Evolutionary conservation across 2,888 invertebrate genomes (phyloP), one percentile per base, ranked within the genome.

Genomic region (Osedax frankpressi): DNA sequence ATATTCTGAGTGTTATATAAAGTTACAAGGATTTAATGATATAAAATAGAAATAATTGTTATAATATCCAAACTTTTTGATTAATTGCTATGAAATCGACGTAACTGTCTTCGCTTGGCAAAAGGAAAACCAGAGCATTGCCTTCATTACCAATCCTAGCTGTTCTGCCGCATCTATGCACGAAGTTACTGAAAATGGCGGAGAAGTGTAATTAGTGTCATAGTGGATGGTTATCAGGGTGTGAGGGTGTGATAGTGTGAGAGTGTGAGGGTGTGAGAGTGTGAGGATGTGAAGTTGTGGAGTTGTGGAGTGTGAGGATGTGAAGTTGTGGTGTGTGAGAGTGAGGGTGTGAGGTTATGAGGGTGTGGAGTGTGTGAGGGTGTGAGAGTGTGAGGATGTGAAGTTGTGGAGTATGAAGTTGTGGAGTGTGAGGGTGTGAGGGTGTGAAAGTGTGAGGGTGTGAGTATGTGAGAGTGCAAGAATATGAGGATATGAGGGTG

Each of bases 131-230:
- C 27, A 99, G 82, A 0, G 96, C 91, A 79, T 90, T 91, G 0
- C 98, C 98, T 29, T 88, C 86, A 28, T 90, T 89, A 0, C 95
- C 96, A 79, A 91, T 93, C 19, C 98, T 88, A 0, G 94, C 98
- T 19, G 97, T 92, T 77, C 98, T 88, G 0, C 98, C 98, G 80
- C 93, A 89, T 74, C 98, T 89, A 86, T 98, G 98, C 0, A 99
- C 94, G 85, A 97, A 94, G 74, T 91, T 89, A 59, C 84, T 83
- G 76, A n/a, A 74, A 44, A 27, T 27, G 28, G 14, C 19, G 19
- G 28, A 27, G 70, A 6, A 27, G 11, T 14, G 11, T 11, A 6
- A 14, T 3, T 24, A 14, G 44, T 6, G 19, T n/a, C n/a, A n/a
- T n/a, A n/a, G 44, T 44, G 19, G 19, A 19, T 11, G 44, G 19